Evolutionary conservation across 1,140 invertebrate species (phyloP).

Genomic region (Zaprionus gabonicus): DNA sequence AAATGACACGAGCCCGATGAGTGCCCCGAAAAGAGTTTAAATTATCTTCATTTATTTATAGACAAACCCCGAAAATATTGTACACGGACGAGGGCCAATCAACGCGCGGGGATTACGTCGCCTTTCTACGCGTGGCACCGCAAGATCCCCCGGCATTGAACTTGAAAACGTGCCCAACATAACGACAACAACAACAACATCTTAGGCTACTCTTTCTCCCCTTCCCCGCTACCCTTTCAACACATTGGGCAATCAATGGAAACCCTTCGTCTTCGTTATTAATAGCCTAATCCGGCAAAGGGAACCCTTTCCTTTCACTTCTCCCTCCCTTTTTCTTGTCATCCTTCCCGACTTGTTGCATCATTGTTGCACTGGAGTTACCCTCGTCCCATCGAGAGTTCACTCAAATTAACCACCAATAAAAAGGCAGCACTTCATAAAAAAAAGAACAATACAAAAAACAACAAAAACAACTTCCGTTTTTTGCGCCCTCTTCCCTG

Average conservation of each 20-base stretch:
- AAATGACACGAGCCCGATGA: constrained; percentile 54
- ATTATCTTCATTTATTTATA: constrained; percentile 72
- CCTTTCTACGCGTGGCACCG: constrained; percentile 66
- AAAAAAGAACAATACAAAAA: constrained; percentile 49
- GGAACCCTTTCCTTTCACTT: constrained; percentile 53
- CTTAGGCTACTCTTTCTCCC: background rate
- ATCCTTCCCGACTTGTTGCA: constrained; percentile 62
- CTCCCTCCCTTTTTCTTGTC: background rate
- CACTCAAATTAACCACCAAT: constrained; percentile 81
- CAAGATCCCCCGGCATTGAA: constrained; percentile 78
- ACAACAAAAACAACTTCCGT: constrained; percentile 64
- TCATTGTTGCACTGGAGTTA: constrained; percentile 52
- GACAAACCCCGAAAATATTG: constrained; percentile 30
- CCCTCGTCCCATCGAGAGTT: constrained; percentile 68
- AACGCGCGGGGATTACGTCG: constrained; percentile 62
- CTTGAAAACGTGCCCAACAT: constrained; percentile 61
- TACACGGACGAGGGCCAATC: constrained; percentile 53
- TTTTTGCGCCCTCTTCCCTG: constrained; percentile 59
- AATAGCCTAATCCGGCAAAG: constrained; percentile 45
- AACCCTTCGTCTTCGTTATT: constrained; percentile 41
- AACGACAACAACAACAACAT: constrained; percentile 9
- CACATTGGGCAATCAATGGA: constrained; percentile 63
- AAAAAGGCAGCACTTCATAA: constrained; percentile 81
- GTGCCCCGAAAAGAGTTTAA: constrained; percentile 62
- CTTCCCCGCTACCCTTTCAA: constrained; percentile 58